Conservation (phyloP, 2,888 invertebrate genomes). For the Cerceris ruficornis region DNA sequence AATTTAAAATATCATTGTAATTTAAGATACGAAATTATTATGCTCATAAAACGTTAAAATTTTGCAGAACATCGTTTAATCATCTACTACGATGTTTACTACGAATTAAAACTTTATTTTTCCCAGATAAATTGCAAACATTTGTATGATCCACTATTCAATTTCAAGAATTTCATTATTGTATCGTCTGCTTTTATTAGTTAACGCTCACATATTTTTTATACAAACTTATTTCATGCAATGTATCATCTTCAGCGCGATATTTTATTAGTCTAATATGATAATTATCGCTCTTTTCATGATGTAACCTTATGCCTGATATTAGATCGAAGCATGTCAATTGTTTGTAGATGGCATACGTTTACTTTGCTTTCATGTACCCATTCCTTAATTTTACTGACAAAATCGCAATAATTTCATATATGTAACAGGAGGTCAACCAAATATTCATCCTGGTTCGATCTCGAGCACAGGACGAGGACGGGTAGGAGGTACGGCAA, state of each 20-base stretch:
- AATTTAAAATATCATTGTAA: too few species aligned
- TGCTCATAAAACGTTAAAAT: too few species aligned
- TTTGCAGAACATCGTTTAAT: too few species aligned
- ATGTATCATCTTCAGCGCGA: too few species aligned
- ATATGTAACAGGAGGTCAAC: constrained; percentile 81
- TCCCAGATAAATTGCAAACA: too few species aligned
- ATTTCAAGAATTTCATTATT: background rate
- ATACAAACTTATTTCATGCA: background rate
- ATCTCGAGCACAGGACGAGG: constrained; percentile 86
- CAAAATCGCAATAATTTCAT: background rate
- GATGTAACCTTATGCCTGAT: too few species aligned
- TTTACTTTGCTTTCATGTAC: background rate
- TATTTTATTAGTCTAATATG: too few species aligned
- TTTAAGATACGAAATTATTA: too few species aligned
- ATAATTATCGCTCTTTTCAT: too few species aligned
- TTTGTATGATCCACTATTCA: background rate
- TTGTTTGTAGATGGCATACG: background rate
- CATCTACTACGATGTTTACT: too few species aligned
- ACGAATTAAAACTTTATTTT: too few species aligned
- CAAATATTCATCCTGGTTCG: constrained; percentile 86
- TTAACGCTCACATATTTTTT: background rate
- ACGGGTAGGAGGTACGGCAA: constrained; percentile 84
- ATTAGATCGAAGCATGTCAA: too few species aligned
- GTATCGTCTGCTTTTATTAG: background rate
- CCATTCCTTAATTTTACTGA: background rate